phyloP scores from a whole-genome alignment of 1,140 invertebrate genomes.

The Atta cephalotes region DNA sequence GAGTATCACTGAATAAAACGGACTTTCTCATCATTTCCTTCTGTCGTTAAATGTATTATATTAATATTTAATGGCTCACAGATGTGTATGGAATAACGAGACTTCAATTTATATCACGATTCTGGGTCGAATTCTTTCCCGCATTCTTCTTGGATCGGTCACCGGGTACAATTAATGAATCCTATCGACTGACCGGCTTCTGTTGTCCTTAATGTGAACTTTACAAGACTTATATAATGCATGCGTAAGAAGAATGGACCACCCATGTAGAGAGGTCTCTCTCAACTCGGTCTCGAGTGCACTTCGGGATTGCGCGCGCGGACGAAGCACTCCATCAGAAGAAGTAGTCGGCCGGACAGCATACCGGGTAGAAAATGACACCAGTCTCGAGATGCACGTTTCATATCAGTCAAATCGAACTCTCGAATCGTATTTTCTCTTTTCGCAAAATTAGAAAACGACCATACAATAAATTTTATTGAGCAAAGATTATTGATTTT shows the following conservation, averaged over 20 bases:
- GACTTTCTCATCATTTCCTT: background rate
- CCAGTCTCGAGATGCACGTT: slow-evolving; percentile 64
- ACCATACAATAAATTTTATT: background rate
- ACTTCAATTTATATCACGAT: slow-evolving; percentile 43
- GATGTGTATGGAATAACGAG: slow-evolving; percentile 3
- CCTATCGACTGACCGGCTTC: slow-evolving; percentile 55
- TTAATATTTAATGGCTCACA: background rate
- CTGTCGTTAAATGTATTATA: background rate
- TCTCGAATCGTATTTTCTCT: slow-evolving; percentile 28
- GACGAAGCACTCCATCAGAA: slow-evolving; percentile 83
- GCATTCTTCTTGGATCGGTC: slow-evolving; percentile 18
- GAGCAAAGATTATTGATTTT: background rate
- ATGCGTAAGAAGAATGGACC: slow-evolving; percentile 84
- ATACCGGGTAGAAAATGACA: slow-evolving; percentile 81
- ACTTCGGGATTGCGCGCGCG: slow-evolving; percentile 82
- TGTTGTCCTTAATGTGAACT: slow-evolving; percentile 73
- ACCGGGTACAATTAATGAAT: slow-evolving; percentile 72
- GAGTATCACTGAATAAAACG: background rate
- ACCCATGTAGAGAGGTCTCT: slow-evolving; percentile 83
- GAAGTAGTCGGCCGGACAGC: slow-evolving; percentile 76
- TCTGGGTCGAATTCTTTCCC: background rate
- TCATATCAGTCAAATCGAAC: slow-evolving; percentile 62
- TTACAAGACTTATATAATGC: slow-evolving; percentile 82
- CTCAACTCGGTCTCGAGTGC: slow-evolving; percentile 82
- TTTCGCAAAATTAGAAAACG: slow-evolving; percentile 25